A percentile compares a stretch with the other conserved stretches of the same genome.
Conservation (phyloP, 2,113 vertebrate species). For the pig (Sus scrofa) region T2T-Sscrofa CM000822.6:29597001-29597500, state of each 20-base stretch:
- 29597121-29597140: neutral
- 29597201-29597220: slow-evolving; percentile 40
- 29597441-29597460: no score
- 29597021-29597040: neutral
- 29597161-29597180: neutral
- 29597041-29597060: neutral
- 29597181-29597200: neutral
- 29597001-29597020: neutral
- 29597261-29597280: slow-evolving; percentile 9
- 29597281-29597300: neutral
- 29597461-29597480: no score
- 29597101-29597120: neutral
- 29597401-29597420: no score
- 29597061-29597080: neutral
- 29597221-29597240: neutral
- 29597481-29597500: no score
- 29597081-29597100: neutral
- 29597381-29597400: no score
- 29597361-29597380: no score
- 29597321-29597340: no score
- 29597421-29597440: no score
- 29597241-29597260: neutral
- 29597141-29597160: neutral
- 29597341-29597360: no score
- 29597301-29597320: neutral